Evolutionary conservation across 2,797 vertebrate species (phyloP), one percentile per base, ranked within the genome.

Genomic region (Manis javanica): DNA sequence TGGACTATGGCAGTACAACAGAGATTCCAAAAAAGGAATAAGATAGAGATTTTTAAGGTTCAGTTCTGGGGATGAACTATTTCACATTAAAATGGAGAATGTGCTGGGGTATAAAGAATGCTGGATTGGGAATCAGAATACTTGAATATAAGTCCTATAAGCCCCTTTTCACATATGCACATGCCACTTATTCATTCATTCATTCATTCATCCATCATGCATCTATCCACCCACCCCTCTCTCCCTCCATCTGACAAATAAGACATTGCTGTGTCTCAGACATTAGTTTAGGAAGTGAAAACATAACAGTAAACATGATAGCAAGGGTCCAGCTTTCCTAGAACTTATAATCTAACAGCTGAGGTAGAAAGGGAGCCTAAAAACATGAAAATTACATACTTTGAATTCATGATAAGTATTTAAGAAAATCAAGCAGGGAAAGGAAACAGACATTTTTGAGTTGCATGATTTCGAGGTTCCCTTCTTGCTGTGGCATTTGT

Each of bases 341-440:
- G 39, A 74, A 13, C 31, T 66, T 51, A 34, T 18, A 57, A 55
- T 57, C 68, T 78, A 63, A 82, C n/a, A 71, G 9, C 10, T 29
- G 61, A 83, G 37, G 59, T 34, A 84, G 79, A 69, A 78, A 94
- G 51, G 9, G 64, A 63, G 7, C 42, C 19, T 51, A 31, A 42
- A 89, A 93, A 89, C 15, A 49, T 79, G 46, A 66, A 90, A 82
- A 15, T 55, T 26, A 37, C 8, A 14, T 74, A 29, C 89, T 46
- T 94, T 77, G 29, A 92, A 94, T 42, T 90, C 5, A 57, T 87
- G 51, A 46, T 55, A 68, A 57, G 46, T 59, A 39, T 13, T 2
- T 85, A 92, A 93, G 49, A 72, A 93, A 66, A 88, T 69, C 84
- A 79, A 93, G 34, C 10, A 51, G 42, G n/a, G 19, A 59, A 72